A percentile compares a stretch with the other conserved stretches of the same genome.
Evolutionary conservation across 2,888 invertebrate genomes (phyloP).

Genomic region (Caenorhabditis panamensis): DNA sequence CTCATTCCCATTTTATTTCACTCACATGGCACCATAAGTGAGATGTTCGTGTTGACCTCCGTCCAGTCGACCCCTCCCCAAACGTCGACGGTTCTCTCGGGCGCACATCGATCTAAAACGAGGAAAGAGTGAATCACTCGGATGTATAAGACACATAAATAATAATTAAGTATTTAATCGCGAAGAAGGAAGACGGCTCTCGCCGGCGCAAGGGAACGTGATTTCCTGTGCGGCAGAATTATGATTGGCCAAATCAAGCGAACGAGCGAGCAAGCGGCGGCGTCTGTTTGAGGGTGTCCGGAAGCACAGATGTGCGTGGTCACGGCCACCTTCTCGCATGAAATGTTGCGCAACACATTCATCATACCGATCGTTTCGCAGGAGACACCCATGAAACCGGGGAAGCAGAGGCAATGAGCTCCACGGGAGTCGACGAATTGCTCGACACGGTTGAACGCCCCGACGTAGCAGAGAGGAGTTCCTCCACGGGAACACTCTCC

Average conservation of each 20-base stretch:
- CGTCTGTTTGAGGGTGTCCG: conserved; percentile 42
- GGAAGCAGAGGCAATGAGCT: conserved; percentile 78
- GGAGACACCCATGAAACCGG: conserved; percentile 75
- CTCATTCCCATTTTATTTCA: neutral
- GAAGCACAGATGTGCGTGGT: conserved; percentile 38
- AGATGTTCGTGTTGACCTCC: conserved; percentile 63
- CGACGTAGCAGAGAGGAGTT: conserved; percentile 77
- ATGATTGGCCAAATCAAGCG: conserved; percentile 57
- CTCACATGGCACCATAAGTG: conserved; percentile 61
- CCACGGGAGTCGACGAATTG: conserved; percentile 66
- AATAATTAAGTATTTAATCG: conserved; percentile 53
- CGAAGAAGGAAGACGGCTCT: conserved; percentile 19
- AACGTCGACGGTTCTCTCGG: conserved; percentile 74
- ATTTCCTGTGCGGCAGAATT: conserved; percentile 47
- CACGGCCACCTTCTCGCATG: conserved; percentile 15
- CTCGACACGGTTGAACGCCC: conserved; percentile 64
- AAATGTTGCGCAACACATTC: conserved; percentile 54
- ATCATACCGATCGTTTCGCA: conserved; percentile 71
- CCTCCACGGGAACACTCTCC: conserved; percentile 77
- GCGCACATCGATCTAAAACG: conserved; percentile 72
- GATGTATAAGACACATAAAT: conserved; percentile 34
- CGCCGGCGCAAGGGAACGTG: conserved; percentile 3
- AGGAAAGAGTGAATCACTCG: conserved; percentile 19
- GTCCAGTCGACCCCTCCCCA: conserved; percentile 80
- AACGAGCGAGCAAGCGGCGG: conserved; percentile 18